Evolutionary conservation across 2,113 vertebrate genomes (phyloP).

Genomic region (Balaeniceps rex): DNA sequence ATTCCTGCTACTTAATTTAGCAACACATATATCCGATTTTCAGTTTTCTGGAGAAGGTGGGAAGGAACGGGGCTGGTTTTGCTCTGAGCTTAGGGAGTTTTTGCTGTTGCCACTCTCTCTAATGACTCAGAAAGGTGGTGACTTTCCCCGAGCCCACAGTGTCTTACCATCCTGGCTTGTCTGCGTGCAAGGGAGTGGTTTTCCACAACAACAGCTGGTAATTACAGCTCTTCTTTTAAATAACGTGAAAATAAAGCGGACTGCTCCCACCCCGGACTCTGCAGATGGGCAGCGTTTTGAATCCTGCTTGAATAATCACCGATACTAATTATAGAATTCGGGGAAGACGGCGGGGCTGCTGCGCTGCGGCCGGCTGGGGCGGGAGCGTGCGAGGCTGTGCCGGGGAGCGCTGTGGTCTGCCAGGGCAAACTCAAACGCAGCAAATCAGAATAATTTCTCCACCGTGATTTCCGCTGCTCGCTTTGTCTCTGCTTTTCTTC

Average conservation of each 20-base stretch:
- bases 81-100: not conserved
- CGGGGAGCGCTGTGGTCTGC: not conserved
- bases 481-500: conserved; percentile 21
- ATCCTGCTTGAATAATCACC: not conserved
- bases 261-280: not conserved
- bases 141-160: not conserved
- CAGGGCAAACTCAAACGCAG: not conserved
- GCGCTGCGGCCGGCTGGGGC: not conserved
- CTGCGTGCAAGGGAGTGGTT: not conserved
- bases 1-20: not conserved
- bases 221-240: not conserved
- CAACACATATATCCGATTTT: not conserved
- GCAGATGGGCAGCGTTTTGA: not conserved
- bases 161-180: not conserved
- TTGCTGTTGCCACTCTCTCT: not conserved
- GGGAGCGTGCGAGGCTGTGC: not conserved
- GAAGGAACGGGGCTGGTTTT: not conserved
- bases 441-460: not conserved
- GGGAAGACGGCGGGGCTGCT: not conserved
- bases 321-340: not conserved
- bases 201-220: not conserved
- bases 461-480: not conserved
- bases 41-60: not conserved
- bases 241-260: not conserved
- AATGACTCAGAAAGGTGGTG: not conserved